Conservation (phyloP, 2,113 vertebrate genomes). For the Festucalex cinctus region DNA sequence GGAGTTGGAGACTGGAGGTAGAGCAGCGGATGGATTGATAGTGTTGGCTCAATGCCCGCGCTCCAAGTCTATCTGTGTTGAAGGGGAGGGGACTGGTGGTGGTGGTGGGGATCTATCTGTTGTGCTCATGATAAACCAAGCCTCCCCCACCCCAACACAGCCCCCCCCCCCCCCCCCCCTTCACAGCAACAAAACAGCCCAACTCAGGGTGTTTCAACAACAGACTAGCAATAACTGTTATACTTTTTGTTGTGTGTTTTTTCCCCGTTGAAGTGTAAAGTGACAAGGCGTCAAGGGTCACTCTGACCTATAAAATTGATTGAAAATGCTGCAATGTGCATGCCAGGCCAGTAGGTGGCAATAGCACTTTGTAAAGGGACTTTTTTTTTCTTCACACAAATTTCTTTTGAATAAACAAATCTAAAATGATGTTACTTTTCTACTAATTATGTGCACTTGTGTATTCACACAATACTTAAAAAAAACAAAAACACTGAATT, state of each 20-base stretch:
- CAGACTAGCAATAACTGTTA: background rate
- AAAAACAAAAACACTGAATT: no score
- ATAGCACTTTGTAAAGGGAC: background rate
- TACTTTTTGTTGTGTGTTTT: background rate
- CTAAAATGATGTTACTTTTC: no score
- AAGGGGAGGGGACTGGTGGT: conserved; percentile 66
- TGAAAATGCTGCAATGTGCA: background rate
- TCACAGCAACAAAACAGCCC: conserved; percentile 42
- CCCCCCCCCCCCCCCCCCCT: no score
- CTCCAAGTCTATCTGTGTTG: conserved; percentile 73
- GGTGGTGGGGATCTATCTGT: conserved; percentile 72
- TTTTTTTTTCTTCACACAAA: no score
- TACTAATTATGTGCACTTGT: no score
- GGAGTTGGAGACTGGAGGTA: conserved; percentile 69
- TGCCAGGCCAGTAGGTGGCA: background rate
- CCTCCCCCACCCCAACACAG: conserved; percentile 60
- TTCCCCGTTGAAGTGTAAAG: background rate
- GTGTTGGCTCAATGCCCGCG: conserved; percentile 75
- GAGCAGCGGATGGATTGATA: conserved; percentile 75
- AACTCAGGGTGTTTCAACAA: conserved; percentile 1
- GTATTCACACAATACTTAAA: no score
- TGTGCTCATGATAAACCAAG: conserved; percentile 78
- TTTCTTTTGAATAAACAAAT: no score
- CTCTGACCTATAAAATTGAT: background rate
- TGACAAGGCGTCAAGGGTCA: background rate